Evolutionary conservation across 2,888 invertebrate genomes (phyloP), one percentile per base, ranked within the genome.

Genomic region (Chrysopilus asiliformis): DNA sequence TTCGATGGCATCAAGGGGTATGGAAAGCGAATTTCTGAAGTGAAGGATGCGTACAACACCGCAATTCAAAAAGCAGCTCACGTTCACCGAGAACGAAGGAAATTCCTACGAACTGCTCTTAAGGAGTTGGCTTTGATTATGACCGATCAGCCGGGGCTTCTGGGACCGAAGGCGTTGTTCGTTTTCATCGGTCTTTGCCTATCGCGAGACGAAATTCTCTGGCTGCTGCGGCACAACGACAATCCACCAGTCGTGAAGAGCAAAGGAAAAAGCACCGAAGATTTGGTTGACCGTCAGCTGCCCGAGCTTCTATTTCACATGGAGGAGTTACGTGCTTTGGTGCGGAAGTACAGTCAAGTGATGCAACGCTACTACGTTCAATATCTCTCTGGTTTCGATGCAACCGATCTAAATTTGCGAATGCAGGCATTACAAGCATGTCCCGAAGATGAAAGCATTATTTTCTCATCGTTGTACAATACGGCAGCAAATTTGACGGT

Each of bases 331-430:
- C 72, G 97, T 51, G 89, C 86, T 16, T 67, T 99, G 36, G 89
- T 97, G 4, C 75, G 93, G 43, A 97, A 95, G 58, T 94, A 98
- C 60, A 87, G 86, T 50, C 90, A 91, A 67, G 91, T 97, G 7
- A 83, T 97, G 68, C 95, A 98, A 62, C 73, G 94, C 45, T 97
- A 97, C 61, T 97, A 94, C 64, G 86, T 97, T 17, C 94, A 98
- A 64, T 98, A 94, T 67, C 68, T 99, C 38, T 81, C 87, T 24
- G 93, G 93, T 9, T 97, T 86, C 64, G 98, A 99, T 68, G 87
- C 95, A 13, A 83, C 90, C 16, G 82, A 86, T 40, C 65, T 98
- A 19, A 89, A 90, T 56, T 71, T 86, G 49, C 76, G 83, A 64
- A 79, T 81, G 57, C 87, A 87, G 53, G 83, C 79, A 56, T 64